These are phyloP conservation scores for Antrozous pallidus DNA, from an alignment of 2,797 vertebrate species.

Conservation along the genomic window DNA sequence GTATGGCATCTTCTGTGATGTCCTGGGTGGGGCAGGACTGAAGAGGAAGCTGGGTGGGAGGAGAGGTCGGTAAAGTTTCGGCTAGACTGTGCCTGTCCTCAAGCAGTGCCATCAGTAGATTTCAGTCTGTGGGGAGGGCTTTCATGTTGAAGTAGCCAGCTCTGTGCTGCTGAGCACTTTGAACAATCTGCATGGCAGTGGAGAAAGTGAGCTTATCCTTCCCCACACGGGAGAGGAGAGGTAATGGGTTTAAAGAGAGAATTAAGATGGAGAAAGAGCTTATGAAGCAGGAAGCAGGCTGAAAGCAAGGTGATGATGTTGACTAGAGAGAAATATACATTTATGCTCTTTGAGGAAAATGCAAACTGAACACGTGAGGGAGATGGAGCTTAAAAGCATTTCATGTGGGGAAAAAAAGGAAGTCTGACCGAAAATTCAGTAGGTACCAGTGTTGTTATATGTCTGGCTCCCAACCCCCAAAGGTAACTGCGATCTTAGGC, in stretches of 20 bases:
- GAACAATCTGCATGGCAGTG: background rate
- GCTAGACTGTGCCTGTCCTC: background rate
- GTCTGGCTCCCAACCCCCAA: background rate
- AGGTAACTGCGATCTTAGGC: background rate
- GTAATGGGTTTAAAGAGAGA: background rate
- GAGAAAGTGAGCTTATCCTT: background rate
- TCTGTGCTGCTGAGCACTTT: background rate
- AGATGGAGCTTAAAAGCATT: conserved; percentile 7
- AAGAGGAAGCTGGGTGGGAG: background rate
- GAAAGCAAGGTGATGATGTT: background rate
- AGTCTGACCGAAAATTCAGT: conserved; percentile 6
- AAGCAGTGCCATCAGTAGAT: background rate
- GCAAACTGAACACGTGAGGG: background rate
- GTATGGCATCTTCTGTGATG: background rate
- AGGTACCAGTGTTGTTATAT: background rate
- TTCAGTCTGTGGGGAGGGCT: background rate
- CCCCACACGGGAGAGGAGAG: background rate
- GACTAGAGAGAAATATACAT: background rate
- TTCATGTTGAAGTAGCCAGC: background rate
- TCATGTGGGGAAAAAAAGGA: background rate
- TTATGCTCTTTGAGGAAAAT: background rate
- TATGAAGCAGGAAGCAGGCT: background rate
- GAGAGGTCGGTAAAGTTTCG: background rate
- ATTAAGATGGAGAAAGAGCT: background rate
- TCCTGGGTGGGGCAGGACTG: background rate